Evolutionary conservation across 2,888 invertebrate genomes (phyloP).

Genomic region (Liopterus haemorrhoidalis): DNA sequence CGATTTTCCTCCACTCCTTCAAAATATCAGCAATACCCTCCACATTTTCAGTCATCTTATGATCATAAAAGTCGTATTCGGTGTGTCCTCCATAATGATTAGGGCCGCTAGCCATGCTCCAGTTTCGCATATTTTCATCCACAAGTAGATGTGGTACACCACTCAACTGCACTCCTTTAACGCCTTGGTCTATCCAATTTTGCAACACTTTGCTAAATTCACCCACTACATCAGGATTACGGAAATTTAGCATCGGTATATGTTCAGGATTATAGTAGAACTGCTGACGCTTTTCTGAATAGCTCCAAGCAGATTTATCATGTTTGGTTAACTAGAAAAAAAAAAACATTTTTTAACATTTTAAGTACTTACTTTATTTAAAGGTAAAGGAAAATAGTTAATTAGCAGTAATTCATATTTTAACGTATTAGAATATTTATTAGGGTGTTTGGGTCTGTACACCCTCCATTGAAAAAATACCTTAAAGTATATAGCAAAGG

Average conservation of each 20-base stretch:
- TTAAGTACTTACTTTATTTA: constrained; percentile 6
- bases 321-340: constrained; percentile 46
- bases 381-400: too few relatives aligned
- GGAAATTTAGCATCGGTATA: constrained; percentile 78
- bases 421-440: too few relatives aligned
- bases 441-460: too few relatives aligned
- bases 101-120: constrained; percentile 43
- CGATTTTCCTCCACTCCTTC: constrained; percentile 56
- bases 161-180: constrained; percentile 72
- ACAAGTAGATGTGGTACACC: constrained; percentile 63
- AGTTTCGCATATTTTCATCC: constrained; percentile 50
- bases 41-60: constrained; percentile 60
- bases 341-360: constrained; percentile 27
- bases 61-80: constrained; percentile 60
- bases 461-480: too few relatives aligned
- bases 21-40: constrained; percentile 55
- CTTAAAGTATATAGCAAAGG: too few relatives aligned
- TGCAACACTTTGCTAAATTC: constrained; percentile 62
- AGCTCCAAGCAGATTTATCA: constrained; percentile 63
- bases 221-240: constrained; percentile 58
- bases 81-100: constrained; percentile 44
- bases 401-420: too few relatives aligned
- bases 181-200: constrained; percentile 69
- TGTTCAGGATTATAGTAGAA: constrained; percentile 76
- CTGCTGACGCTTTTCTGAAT: constrained; percentile 55